Percentiles rank a stretch among this genome's conserved stretches.
phyloP scores from a whole-genome alignment of 2,797 vertebrate species.

The Parauchenoglanis punctatus region DNA sequence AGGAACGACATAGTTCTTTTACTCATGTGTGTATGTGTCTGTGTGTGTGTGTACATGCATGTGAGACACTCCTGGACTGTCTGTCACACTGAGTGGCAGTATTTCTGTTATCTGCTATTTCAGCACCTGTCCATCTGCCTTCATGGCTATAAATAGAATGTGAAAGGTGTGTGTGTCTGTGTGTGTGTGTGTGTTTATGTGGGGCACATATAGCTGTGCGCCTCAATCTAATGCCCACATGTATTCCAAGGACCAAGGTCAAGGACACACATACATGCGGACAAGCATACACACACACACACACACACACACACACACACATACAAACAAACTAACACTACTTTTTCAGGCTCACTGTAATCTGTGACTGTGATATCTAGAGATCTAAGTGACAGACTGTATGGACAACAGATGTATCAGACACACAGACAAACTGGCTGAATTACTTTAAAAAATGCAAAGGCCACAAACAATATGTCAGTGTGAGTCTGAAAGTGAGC shows the following conservation, averaged over 20 bases:
- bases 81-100: slow-evolving; percentile 44
- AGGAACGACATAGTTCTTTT: not conserved
- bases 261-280: slow-evolving; percentile 49
- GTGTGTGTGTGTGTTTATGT: slow-evolving; percentile 38
- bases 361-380: not conserved
- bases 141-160: slow-evolving; percentile 57
- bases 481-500: slow-evolving; percentile 19
- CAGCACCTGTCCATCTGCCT: slow-evolving; percentile 62
- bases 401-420: slow-evolving; percentile 23
- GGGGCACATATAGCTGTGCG: not conserved
- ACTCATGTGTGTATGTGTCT: slow-evolving; percentile 28
- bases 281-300: slow-evolving; percentile 27
- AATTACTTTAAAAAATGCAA: slow-evolving; percentile 29
- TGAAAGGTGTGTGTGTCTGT: slow-evolving; percentile 28
- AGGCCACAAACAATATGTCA: slow-evolving; percentile 14
- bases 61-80: slow-evolving; percentile 36
- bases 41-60: slow-evolving; percentile 25
- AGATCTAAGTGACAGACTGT: not conserved
- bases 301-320: slow-evolving; percentile 5
- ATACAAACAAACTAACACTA: not conserved
- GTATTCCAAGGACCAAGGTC: slow-evolving; percentile 52
- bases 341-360: not conserved
- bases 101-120: slow-evolving; percentile 56
- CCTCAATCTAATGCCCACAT: slow-evolving; percentile 12
- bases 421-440: slow-evolving; percentile 8